Evolutionary conservation across 2,797 vertebrate species (phyloP).

Genomic region (Amniataba percoides): DNA sequence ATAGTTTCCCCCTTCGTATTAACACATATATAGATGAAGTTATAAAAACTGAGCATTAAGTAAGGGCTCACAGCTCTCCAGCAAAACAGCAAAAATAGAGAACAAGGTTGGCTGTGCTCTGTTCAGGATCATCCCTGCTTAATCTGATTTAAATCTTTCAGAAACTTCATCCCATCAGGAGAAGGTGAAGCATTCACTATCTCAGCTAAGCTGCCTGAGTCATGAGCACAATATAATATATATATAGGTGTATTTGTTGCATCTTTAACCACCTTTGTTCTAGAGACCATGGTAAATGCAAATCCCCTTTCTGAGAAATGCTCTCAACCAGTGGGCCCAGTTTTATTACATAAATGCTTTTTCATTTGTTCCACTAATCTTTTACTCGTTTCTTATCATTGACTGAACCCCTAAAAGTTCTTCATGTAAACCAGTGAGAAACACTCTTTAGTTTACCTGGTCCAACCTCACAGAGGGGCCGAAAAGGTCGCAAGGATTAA

Average conservation of each 20-base stretch:
- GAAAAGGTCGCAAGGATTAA: background rate
- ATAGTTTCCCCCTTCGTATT: background rate
- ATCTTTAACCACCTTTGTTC: too few species aligned
- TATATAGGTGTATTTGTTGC: too few species aligned
- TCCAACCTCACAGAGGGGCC: background rate
- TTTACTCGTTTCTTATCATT: background rate
- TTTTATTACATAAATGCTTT: too few species aligned
- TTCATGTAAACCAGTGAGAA: background rate
- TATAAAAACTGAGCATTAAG: background rate
- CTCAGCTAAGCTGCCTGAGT: background rate
- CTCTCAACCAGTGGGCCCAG: background rate
- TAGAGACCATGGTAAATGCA: background rate
- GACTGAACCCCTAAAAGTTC: background rate
- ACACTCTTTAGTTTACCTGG: background rate
- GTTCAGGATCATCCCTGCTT: constrained; percentile 15
- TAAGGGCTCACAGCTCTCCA: background rate
- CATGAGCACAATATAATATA: background rate
- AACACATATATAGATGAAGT: background rate
- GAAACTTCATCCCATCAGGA: constrained; percentile 22
- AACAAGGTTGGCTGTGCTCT: background rate
- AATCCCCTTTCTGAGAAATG: background rate
- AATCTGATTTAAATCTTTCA: constrained; percentile 19
- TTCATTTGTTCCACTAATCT: background rate
- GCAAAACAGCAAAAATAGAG: background rate
- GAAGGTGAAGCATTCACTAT: background rate